Base-by-base conservation (phyloP, 2,888 invertebrate species). In the Acanthosepion esculentum region DNA sequence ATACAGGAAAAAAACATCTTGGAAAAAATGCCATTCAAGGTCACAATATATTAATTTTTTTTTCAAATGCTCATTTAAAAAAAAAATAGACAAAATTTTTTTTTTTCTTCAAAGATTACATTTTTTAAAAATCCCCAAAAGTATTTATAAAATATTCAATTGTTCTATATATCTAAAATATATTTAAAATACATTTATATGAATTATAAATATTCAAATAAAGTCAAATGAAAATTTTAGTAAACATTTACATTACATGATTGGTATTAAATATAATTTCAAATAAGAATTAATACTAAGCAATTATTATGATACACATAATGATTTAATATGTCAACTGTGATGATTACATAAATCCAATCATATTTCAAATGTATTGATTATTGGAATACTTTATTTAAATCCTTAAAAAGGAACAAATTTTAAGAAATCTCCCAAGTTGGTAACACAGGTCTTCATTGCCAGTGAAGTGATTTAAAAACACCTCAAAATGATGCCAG, bases 401-500 rank as follows among this genome's bases (percentile, higher is more conserved):
- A n/a, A 78, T 78, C 78, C n/a, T 78, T n/a, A 1, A n/a, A 78
- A 78, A 78, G 33, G n/a, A 15, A n/a, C 12, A 78, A 78, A 78
- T 78, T 78, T 78, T 78, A n/a, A n/a, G n/a, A 78, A 78, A 78
- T 78, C 78, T n/a, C 78, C 78, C n/a, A 78, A 78, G 15, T 78
- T 78, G n/a, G 78, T n/a, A 78, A 78, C 78, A 78, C 78, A 78
- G 78, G 78, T 78, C n/a, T 78, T 78, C 78, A 78, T 78, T 78
- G 8, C 78, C n/a, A 78, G 15, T n/a, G 18, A 10, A 64, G 64
- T 26, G 64, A 78, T n/a, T 78, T 78, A n/a, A 78, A 78, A 78
- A 78, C 4, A 78, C 8, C n/a, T 78, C n/a, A 78, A 78, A n/a
- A 78, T n/a, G 78, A 12, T 78, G 78, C 78, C 78, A n/a, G 78